phyloP scores from a whole-genome alignment of 2,888 invertebrate genomes.

The Pristionchus fissidentatus region DNA sequence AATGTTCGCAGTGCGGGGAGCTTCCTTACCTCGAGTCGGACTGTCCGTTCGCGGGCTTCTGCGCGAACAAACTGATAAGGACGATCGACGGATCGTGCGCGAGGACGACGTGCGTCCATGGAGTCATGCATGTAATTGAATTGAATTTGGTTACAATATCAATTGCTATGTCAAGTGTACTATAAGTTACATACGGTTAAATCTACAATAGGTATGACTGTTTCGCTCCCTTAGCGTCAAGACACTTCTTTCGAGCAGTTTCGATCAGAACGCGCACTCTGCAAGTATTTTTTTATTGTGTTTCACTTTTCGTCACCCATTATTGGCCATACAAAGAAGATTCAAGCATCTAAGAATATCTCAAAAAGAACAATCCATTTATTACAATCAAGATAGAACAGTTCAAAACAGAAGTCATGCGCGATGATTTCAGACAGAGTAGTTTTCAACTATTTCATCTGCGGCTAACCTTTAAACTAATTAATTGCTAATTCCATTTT shows the following conservation, averaged over 20 bases:
- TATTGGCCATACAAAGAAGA: no score
- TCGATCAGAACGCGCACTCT: no score
- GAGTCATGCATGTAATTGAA: slow-evolving; percentile 41
- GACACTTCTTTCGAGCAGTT: no score
- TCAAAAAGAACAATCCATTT: not conserved
- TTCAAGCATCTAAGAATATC: no score
- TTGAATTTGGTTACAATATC: no score
- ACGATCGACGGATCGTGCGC: slow-evolving; percentile 44
- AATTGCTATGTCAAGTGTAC: no score
- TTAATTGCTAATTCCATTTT: not conserved
- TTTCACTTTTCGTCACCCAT: no score
- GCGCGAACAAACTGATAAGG: slow-evolving; percentile 26
- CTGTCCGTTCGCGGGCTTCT: slow-evolving; percentile 45
- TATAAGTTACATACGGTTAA: no score
- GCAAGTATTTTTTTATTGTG: no score
- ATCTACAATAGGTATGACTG: no score
- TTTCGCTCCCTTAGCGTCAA: no score
- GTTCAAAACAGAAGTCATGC: not conserved
- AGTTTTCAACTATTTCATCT: not conserved
- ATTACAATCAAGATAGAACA: not conserved
- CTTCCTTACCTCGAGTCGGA: slow-evolving; percentile 32
- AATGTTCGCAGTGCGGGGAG: slow-evolving; percentile 44
- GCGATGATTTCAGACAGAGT: not conserved
- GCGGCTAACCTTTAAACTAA: not conserved
- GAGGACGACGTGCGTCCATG: slow-evolving; percentile 15